These are phyloP conservation scores for Temnothorax unifasciatus DNA, from an alignment of 2,888 invertebrate species.

Conservation along the genomic window DNA sequence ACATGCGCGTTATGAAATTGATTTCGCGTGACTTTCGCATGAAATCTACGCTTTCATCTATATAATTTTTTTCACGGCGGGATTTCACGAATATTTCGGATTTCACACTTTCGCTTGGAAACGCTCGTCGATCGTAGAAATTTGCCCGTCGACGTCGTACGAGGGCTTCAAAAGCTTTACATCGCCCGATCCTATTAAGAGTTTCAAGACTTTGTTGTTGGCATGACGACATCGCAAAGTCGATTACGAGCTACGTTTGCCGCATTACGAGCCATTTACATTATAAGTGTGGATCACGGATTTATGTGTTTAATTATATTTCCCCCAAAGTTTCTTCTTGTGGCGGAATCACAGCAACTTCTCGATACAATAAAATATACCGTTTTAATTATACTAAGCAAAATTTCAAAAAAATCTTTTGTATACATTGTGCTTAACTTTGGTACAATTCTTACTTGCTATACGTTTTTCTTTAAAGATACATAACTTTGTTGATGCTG, in stretches of 20 bases:
- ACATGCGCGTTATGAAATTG: not conserved
- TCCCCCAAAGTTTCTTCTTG: not conserved
- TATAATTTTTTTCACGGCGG: not conserved
- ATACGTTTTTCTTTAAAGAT: not conserved
- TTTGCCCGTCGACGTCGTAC: slow-evolving; percentile 3
- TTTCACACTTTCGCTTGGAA: not conserved
- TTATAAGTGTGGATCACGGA: slow-evolving; percentile 13
- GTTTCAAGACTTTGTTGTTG: slow-evolving; percentile 40
- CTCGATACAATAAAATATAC: not conserved
- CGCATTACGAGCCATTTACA: slow-evolving; percentile 40
- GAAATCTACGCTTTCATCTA: not conserved
- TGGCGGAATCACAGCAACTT: slow-evolving; percentile 1
- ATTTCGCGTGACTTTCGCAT: not conserved
- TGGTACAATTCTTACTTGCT: not conserved
- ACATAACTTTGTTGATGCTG: not conserved
- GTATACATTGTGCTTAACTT: not conserved
- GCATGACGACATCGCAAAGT: slow-evolving; percentile 30
- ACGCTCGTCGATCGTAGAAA: slow-evolving; percentile 3
- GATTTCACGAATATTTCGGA: slow-evolving; percentile 3
- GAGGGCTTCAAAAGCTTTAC: slow-evolving; percentile 20
- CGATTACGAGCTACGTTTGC: slow-evolving; percentile 35
- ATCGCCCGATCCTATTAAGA: slow-evolving; percentile 36
- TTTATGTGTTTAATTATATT: slow-evolving; percentile 34
- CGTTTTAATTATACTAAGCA: not conserved
- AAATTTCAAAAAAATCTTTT: not conserved